Percentiles rank a stretch among this genome's conserved stretches.
Evolutionary conservation across 64 coral and sea anemone species (phyloP).

Genomic region (Montipora sp.): DNA sequence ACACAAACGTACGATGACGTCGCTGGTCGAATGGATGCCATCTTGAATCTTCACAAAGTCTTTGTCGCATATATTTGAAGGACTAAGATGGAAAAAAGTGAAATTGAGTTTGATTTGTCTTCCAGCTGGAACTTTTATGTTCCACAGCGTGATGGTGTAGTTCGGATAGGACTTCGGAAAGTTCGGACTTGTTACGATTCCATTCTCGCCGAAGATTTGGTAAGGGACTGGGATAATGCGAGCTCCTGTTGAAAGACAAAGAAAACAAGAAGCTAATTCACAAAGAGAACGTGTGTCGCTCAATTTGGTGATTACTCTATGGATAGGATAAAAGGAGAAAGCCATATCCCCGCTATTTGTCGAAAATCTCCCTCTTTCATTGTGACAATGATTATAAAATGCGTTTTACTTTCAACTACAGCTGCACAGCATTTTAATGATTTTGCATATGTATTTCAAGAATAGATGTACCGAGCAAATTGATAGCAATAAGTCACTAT

Average conservation of each 20-base stretch:
- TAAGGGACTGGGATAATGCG: not conserved
- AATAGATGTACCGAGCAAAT: no score
- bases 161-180: constrained; percentile 20
- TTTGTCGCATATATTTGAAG: not conserved
- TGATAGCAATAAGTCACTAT: no score
- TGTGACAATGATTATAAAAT: no score
- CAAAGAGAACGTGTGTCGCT: no score
- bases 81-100: not conserved
- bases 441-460: no score
- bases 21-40: constrained; percentile 1
- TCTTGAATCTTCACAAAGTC: constrained; percentile 38
- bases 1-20: constrained; percentile 35
- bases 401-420: no score
- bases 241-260: not conserved
- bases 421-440: no score
- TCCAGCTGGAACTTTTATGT: constrained; percentile 4
- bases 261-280: not conserved
- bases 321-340: not conserved
- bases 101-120: constrained; percentile 25
- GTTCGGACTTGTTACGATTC: constrained; percentile 21
- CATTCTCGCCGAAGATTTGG: not conserved
- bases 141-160: not conserved
- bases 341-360: no score
- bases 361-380: no score
- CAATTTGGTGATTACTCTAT: not conserved